A percentile compares a stretch with the other conserved stretches of the same genome.
Evolutionary conservation across 2,888 invertebrate genomes (phyloP).

Genomic region (Catocala sponsa): DNA sequence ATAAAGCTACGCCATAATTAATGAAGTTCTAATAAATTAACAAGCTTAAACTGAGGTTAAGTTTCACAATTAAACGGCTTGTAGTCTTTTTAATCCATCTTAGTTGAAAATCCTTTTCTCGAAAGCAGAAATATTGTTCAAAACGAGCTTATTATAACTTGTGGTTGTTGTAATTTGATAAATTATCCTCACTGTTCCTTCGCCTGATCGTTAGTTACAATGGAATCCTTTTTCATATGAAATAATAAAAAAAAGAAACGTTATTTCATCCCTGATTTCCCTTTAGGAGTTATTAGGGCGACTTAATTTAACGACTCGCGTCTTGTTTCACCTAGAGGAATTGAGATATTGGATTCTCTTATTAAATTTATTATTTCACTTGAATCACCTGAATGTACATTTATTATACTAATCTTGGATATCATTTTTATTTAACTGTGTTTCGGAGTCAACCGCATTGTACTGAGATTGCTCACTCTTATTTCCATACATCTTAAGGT

Average conservation of each 20-base stretch:
- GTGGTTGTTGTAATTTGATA: constrained; percentile 11
- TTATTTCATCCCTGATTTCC: constrained; percentile 25
- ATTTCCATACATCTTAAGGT: too few relatives aligned
- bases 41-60: constrained; percentile 53
- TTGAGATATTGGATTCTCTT: constrained; percentile 17
- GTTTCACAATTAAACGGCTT: constrained; percentile 57
- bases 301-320: constrained; percentile 36
- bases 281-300: constrained; percentile 27
- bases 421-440: too few relatives aligned
- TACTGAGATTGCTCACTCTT: too few relatives aligned
- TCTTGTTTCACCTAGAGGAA: constrained; percentile 3
- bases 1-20: constrained; percentile 62
- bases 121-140: constrained; percentile 54
- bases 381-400: background rate
- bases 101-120: constrained; percentile 49
- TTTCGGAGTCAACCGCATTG: too few relatives aligned
- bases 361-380: background rate
- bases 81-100: constrained; percentile 56
- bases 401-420: background rate
- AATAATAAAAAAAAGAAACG: constrained; percentile 3
- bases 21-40: constrained; percentile 70
- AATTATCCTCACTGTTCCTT: constrained; percentile 13
- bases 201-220: constrained; percentile 12
- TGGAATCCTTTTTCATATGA: constrained; percentile 15
- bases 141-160: constrained; percentile 28